A percentile compares a stretch with the other conserved stretches of the same genome.
Conservation (phyloP, 2,797 vertebrate genomes). For the Enteromius mattozi region DNA sequence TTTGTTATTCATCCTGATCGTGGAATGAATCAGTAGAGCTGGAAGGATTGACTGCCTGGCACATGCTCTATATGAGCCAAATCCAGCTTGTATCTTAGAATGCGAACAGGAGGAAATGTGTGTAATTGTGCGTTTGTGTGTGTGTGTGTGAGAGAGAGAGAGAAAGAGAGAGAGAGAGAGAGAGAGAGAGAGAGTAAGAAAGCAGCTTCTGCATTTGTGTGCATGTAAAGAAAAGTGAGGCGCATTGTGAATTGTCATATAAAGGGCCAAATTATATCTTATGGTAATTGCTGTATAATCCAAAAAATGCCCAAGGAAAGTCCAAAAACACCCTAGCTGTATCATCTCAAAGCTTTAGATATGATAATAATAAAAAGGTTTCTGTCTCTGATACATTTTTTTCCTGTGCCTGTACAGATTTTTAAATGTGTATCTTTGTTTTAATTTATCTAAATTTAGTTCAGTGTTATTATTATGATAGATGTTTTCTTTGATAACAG, state of each 20-base stretch:
- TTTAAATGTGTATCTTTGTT: neutral
- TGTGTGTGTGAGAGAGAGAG: conserved; percentile 60
- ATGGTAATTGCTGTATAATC: conserved; percentile 80
- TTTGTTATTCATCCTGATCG: neutral
- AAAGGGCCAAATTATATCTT: conserved; percentile 78
- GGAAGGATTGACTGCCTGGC: conserved; percentile 83
- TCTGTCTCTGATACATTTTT: neutral
- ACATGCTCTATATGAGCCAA: conserved; percentile 81
- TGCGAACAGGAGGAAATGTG: conserved; percentile 62
- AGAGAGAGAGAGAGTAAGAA: conserved; percentile 68
- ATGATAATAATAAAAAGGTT: conserved; percentile 5
- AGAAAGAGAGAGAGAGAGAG: conserved; percentile 69
- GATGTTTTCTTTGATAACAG: neutral
- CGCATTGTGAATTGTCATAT: conserved; percentile 46
- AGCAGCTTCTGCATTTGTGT: conserved; percentile 73
- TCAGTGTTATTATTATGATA: neutral
- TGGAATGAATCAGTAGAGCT: conserved; percentile 86
- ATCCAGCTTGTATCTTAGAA: conserved; percentile 85
- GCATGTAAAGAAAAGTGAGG: conserved; percentile 50
- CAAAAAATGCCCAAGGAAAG: conserved; percentile 65
- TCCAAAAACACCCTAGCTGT: conserved; percentile 62
- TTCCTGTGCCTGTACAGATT: neutral
- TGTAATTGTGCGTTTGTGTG: neutral
- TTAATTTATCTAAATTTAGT: neutral
- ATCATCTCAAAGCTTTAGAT: conserved; percentile 66